Base-by-base conservation (phyloP, 2,113 vertebrate species). In the Zapornia atra region DNA sequence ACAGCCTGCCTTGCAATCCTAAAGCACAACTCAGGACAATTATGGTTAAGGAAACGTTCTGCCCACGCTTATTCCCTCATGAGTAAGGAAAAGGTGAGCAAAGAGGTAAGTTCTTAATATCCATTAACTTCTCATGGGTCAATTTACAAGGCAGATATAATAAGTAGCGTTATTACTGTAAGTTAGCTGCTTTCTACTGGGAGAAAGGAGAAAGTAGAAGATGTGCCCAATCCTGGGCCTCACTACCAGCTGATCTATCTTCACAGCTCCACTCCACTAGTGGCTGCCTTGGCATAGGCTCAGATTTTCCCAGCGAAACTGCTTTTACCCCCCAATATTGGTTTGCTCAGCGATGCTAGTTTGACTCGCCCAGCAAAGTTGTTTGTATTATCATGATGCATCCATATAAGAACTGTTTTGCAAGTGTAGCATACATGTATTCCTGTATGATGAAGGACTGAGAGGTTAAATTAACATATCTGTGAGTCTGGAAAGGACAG, bases 361-460 rank as follows among this genome's bases (percentile, higher is more conserved):
- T 66, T 79, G 36, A 36, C 50, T 63, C 2, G 0, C 26, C 33
- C 40, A 50, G 85, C 36, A 22, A 46, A 76, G 33, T 44, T 2
- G 0, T 19, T 29, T 19, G 24, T 53, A 11, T 56, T 69, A 11
- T 18, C 26, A 5, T 4, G 25, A 34, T 75, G 21, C 51, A 44
- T 42, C 42, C 48, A 9, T 3, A 2, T 40, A 33, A 33, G 33
- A 42, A 70, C 15, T 5, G 36, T 42, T 94, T 79, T 19, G 1
- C n/a, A 24, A 5, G 68, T 17, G 21, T 17, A 31, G 18, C 29
- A 24, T 60, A n/a, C 0, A 0, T 31, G 6, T 36, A 21, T 71
- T 77, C 16, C 66, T 46, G 40, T 57, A 70, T 33, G 38, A 25
- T 28, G 38, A 80, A 88, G 61, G 57, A 51, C 57, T 26, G 18